Evolutionary conservation across 1,140 invertebrate genomes (phyloP), one percentile per base, ranked within the genome.

Genomic region (Saccostrea echinata): DNA sequence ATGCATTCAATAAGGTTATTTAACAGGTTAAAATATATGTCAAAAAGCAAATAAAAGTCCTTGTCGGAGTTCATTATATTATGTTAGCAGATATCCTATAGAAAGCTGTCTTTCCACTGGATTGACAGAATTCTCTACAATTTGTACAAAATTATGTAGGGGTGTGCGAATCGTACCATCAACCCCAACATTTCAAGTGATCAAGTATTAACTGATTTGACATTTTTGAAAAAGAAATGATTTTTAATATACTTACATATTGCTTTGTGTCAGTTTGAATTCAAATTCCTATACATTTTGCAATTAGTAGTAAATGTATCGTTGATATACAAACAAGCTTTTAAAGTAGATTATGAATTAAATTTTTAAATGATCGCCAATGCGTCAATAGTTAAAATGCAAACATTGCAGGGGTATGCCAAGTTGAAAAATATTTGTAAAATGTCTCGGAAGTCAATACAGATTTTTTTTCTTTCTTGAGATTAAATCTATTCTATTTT

Each of bases 291-390:
- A 21, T 13, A 71, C 30, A 33, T 71, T 30, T 71, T 71, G 68
- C 68, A 71, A 71, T 30, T 24, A 13, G 27, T 30, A 71, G 18
- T 64, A 64, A 16, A 71, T 30, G 13, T 3, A 30, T 33, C 68
- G 27, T 1, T 71, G 68, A 71, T 27, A 27, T 71, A 16, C 24
- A 30, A 71, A 71, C 27, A 71, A 71, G 68, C 68, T 71, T 71
- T 64, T 71, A 71, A 71, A 71, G 27, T 16, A 71, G 68, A 71
- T 71, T 71, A 71, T 11, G 12, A 71, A 30, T 21, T n/a, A 43
- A 43, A 2, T n/a, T 43, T 43, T 43, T 43, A 43, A 43, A 24
- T 24, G 57, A 64, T 21, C 57, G 57, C 57, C 21, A 8, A 21
- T 21, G 21, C 0, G 57, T 64, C 57, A 8, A 21, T 24, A 64